These are phyloP conservation scores for Ariolimax columbianus DNA, from an alignment of 2,888 invertebrate genomes.

Conservation along the genomic window DNA sequence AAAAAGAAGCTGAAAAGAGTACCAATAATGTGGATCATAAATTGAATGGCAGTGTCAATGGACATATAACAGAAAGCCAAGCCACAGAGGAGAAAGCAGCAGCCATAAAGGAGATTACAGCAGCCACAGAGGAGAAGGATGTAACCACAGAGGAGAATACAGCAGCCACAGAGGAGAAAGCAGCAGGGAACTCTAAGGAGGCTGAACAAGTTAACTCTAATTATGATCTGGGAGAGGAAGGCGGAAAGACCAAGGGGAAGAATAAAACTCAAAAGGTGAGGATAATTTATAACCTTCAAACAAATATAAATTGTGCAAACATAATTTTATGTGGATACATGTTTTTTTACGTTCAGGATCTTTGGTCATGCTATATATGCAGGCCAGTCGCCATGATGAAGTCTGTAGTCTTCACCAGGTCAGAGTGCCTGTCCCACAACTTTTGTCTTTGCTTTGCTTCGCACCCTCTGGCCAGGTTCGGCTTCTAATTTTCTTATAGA, in stretches of 20 bases:
- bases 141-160: background rate
- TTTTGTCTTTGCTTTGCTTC: too few species aligned
- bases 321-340: too few species aligned
- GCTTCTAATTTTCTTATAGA: too few species aligned
- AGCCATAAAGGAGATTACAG: too few species aligned
- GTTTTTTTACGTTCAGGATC: too few species aligned
- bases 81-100: background rate
- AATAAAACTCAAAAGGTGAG: slow-evolving; percentile 50
- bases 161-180: background rate
- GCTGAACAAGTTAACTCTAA: background rate
- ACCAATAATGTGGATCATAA: background rate
- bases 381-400: too few species aligned
- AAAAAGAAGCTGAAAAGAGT: background rate
- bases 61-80: background rate
- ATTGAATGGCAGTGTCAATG: background rate
- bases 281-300: background rate
- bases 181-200: background rate
- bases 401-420: too few species aligned
- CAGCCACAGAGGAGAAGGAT: background rate
- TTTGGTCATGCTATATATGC: too few species aligned
- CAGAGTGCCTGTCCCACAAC: too few species aligned
- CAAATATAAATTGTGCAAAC: too few species aligned
- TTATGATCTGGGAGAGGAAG: slow-evolving; percentile 20
- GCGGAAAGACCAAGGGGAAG: slow-evolving; percentile 37
- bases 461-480: too few species aligned